phyloP scores from a whole-genome alignment of 30 jellyfish, hydroid and myxozoan species.

The Rhopilema esculentum region DNA sequence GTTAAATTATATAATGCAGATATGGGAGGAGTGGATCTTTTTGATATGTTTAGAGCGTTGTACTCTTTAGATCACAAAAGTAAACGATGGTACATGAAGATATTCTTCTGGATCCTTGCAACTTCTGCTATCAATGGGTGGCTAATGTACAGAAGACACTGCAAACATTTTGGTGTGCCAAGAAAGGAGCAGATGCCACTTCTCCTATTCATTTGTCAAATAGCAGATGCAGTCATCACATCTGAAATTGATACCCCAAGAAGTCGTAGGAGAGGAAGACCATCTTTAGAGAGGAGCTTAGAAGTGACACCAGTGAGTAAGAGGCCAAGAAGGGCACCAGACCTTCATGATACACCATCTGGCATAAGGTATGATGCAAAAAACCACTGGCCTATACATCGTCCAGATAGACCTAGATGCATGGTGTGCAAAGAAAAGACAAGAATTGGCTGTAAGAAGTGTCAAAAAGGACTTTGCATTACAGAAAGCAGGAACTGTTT shows the following conservation, averaged over 20 bases:
- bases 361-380: no score
- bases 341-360: no score
- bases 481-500: no score
- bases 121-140: neutral
- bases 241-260: neutral
- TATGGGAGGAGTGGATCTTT: conserved; percentile 23
- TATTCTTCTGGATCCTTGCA: conserved; percentile 1
- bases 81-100: conserved; percentile 22
- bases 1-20: conserved; percentile 19
- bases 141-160: neutral
- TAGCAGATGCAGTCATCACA: neutral
- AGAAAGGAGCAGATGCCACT: conserved; percentile 3
- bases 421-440: no score
- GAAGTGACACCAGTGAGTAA: neutral
- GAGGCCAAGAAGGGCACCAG: neutral
- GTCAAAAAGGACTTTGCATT: no score
- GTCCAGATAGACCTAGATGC: no score
- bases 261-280: neutral
- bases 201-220: neutral
- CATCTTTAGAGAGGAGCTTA: neutral
- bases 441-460: no score
- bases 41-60: conserved; percentile 19
- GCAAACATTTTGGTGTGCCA: conserved; percentile 11
- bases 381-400: no score
- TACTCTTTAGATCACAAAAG: conserved; percentile 18